Evolutionary conservation across 2,113 vertebrate species (phyloP), one percentile per base, ranked within the genome.

Genomic region (Acrocephalus kingi): DNA sequence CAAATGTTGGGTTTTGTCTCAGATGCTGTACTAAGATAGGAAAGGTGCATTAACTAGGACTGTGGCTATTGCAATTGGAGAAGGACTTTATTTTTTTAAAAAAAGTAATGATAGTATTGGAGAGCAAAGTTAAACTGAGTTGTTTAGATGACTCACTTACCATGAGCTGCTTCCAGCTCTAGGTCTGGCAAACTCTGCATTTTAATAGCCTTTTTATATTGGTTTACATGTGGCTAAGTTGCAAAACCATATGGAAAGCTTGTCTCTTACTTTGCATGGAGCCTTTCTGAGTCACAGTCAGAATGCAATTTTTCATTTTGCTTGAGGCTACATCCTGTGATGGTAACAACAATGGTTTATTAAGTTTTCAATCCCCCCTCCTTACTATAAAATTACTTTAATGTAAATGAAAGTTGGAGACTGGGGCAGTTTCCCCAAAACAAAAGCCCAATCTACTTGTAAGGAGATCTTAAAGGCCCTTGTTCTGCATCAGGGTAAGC

Each of bases 131-230:
- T 48, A 51, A 69, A 84, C 22, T 13, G 55, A 92, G 20, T 67
- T 87, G 73, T 91, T 97, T 74, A 63, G 78, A 79, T 96, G 93
- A 97, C 72, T 96, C 94, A 96, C 68, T 92, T 72, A 82, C 89
- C 80, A 94, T 71, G 80, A 93, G 66, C 81, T 69, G 33, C 66
- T 96, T 95, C 61, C 71, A 93, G 56, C 68, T 89, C 54, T 87
- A 52, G 33, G 58, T 84, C 81, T 96, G 85, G 91, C 69, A 93
- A 88, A 66, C n/a, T 67, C 67, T 51, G 30, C 69, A 72, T 88
- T 95, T 94, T 84, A 96, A 94, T 71, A 78, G 67, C 15, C 10
- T 69, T 90, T 78, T 68, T 79, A 46, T 85, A 39, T 74, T 83
- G 56, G 46, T 89, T 95, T 81, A 75, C 69, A 82, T 90, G 89